Conservation (phyloP, 2,888 invertebrate genomes). For the Microplitis manilae region DNA sequence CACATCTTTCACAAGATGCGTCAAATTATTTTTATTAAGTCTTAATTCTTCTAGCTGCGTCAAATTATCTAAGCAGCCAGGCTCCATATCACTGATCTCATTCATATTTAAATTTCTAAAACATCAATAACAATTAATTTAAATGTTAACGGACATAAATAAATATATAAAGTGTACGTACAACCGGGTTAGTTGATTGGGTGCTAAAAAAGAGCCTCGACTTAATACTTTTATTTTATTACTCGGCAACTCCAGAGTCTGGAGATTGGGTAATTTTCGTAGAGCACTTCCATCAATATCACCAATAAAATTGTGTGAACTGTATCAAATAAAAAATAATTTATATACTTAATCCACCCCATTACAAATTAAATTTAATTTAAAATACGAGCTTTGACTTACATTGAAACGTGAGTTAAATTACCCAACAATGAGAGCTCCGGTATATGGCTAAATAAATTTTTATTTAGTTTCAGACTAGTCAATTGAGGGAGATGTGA, state of each 20-base stretch:
- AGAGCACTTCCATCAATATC: constrained; percentile 72
- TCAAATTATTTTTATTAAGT: constrained; percentile 84
- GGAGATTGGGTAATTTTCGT: constrained; percentile 73
- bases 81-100: constrained; percentile 80
- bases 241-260: constrained; percentile 77
- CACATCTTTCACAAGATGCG: constrained; percentile 78
- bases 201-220: constrained; percentile 76
- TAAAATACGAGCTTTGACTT: constrained; percentile 60
- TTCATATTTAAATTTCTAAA: constrained; percentile 82
- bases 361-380: constrained; percentile 14
- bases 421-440: constrained; percentile 61
- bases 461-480: constrained; percentile 73
- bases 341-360: constrained; percentile 9
- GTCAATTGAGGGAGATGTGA: constrained; percentile 73
- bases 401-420: constrained; percentile 73
- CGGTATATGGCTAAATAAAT: constrained; percentile 70
- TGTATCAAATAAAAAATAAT: constrained; percentile 57
- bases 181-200: constrained; percentile 73
- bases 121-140: constrained; percentile 54
- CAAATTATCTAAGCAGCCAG: constrained; percentile 82
- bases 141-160: constrained; percentile 10
- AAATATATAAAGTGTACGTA: constrained; percentile 64
- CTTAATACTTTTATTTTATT: constrained; percentile 77
- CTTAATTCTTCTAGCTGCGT: constrained; percentile 82
- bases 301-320: constrained; percentile 74